These are phyloP conservation scores for Neotoxoptera formosana DNA, from an alignment of 1,140 invertebrate species.

Conservation along the genomic window DNA sequence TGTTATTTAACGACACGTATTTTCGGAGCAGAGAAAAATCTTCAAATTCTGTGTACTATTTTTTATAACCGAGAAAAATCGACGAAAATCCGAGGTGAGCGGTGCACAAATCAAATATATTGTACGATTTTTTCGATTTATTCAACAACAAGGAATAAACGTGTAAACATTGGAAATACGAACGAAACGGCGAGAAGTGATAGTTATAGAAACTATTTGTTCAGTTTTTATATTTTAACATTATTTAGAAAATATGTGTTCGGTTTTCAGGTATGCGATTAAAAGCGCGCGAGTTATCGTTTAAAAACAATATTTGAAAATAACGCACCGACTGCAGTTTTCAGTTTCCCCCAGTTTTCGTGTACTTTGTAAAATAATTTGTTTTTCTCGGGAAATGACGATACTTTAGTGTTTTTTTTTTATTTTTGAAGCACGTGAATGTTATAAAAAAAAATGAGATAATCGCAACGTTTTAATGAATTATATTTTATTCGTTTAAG, in stretches of 20 bases:
- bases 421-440: neutral
- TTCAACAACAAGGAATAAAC: too few relatives aligned
- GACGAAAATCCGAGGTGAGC: too few relatives aligned
- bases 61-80: too few relatives aligned
- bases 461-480: neutral
- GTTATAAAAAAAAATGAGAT: neutral
- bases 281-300: neutral
- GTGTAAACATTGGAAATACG: too few relatives aligned
- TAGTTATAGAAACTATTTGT: neutral
- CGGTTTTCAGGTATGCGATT: neutral
- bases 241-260: neutral
- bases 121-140: too few relatives aligned
- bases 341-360: neutral
- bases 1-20: too few relatives aligned
- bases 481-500: neutral
- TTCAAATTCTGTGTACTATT: too few relatives aligned
- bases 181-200: too few relatives aligned
- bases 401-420: neutral
- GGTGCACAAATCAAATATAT: too few relatives aligned
- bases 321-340: neutral
- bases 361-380: neutral
- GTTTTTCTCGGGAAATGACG: neutral
- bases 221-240: neutral
- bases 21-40: too few relatives aligned
- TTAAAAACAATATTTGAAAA: neutral